Evolutionary conservation across 2,797 vertebrate genomes (phyloP).

Genomic region (Danio kyathit): DNA sequence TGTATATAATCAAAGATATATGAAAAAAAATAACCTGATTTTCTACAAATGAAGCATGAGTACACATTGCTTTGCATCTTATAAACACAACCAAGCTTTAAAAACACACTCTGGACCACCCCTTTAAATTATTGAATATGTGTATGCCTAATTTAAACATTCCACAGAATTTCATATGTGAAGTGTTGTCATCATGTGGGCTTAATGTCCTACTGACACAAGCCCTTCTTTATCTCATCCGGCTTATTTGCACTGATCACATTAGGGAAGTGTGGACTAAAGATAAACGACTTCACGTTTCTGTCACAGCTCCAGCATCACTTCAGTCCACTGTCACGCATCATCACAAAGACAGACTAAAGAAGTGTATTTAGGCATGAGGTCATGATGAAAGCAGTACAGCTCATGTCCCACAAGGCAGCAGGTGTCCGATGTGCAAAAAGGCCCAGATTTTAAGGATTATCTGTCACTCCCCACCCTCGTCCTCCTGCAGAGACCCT

Average conservation of each 20-base stretch:
- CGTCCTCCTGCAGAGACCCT: slow-evolving; percentile 13
- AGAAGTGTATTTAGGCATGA: slow-evolving; percentile 2
- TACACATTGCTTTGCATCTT: too few relatives aligned
- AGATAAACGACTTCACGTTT: slow-evolving; percentile 1
- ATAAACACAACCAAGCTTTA: too few relatives aligned
- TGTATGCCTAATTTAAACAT: background rate
- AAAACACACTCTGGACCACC: too few relatives aligned
- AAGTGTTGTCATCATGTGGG: too few relatives aligned
- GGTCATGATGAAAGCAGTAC: slow-evolving; percentile 16
- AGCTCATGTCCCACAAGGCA: slow-evolving; percentile 28
- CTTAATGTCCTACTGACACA: background rate
- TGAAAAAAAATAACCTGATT: too few relatives aligned
- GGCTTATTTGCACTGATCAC: background rate
- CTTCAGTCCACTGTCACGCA: background rate
- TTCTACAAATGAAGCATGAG: too few relatives aligned
- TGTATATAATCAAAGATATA: too few relatives aligned
- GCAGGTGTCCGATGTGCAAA: slow-evolving; percentile 68
- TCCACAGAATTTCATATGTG: background rate
- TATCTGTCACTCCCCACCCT: slow-evolving; percentile 56
- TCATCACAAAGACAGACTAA: background rate
- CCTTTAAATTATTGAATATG: background rate
- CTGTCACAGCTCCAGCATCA: background rate
- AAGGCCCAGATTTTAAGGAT: slow-evolving; percentile 63
- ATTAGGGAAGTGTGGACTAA: slow-evolving; percentile 2
- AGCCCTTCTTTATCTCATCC: background rate